These are phyloP conservation scores for Poecilia latipinna DNA, from an alignment of 2,113 vertebrate species.

Conservation along the genomic window DNA sequence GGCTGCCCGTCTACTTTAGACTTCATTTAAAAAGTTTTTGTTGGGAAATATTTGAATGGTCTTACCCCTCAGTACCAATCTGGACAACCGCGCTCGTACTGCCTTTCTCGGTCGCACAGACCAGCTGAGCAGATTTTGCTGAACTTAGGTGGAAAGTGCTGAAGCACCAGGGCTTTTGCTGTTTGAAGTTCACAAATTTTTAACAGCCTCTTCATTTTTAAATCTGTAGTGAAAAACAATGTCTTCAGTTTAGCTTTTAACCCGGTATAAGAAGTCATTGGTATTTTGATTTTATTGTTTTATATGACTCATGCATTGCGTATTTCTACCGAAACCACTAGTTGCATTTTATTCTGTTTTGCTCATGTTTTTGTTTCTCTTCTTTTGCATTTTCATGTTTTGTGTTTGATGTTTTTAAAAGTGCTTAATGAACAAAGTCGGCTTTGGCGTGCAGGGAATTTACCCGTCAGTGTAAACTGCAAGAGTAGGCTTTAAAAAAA, in stretches of 20 bases:
- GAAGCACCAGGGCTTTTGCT: no score
- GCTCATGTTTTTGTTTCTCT: not conserved
- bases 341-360: not conserved
- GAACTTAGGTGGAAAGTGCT: no score
- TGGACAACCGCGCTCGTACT: no score
- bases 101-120: no score
- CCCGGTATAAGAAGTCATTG: not conserved
- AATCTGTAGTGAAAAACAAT: no score
- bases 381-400: no score
- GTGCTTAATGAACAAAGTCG: not conserved
- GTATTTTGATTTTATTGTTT: not conserved
- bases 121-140: no score
- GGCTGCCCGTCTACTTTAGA: not conserved
- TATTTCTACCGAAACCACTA: not conserved
- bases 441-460: not conserved
- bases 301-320: not conserved
- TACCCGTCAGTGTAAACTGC: not conserved
- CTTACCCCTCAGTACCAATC: no score
- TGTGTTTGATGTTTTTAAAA: not conserved
- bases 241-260: not conserved
- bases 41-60: not conserved
- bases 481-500: slow-evolving; percentile 7
- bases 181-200: no score
- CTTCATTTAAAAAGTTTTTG: not conserved
- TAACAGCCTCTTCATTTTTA: no score